A percentile compares a stretch with the other conserved stretches of the same genome.
These are phyloP conservation scores for Tetragnatha versicolor DNA, from an alignment of 1,140 invertebrate genomes.

Conservation along the genomic window DNA sequence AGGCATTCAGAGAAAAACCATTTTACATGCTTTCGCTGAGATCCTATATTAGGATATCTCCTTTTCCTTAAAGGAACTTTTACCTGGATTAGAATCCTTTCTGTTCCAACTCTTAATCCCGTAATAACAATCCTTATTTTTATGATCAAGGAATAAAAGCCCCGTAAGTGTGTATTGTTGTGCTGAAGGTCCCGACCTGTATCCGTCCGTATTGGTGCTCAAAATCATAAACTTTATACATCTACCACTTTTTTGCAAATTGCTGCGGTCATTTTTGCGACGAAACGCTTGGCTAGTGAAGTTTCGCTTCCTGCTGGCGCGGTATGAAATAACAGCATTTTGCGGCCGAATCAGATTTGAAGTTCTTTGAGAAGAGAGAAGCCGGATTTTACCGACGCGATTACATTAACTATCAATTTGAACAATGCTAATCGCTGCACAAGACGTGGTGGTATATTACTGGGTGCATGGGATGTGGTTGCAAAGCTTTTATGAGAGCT, in stretches of 20 bases:
- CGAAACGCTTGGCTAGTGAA: slow-evolving; percentile 10
- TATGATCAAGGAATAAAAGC: neutral
- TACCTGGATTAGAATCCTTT: neutral
- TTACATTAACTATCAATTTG: no score
- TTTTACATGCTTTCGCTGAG: no score
- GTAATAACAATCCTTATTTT: neutral
- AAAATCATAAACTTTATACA: slow-evolving; percentile 7
- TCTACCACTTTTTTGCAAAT: neutral
- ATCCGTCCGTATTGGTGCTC: neutral
- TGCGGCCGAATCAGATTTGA: neutral
- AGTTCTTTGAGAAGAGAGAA: no score
- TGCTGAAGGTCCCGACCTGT: neutral
- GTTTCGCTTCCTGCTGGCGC: slow-evolving; percentile 6
- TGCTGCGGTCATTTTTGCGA: slow-evolving; percentile 3
- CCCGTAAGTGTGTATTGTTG: neutral
- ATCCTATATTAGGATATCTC: neutral
- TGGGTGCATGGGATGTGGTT: no score
- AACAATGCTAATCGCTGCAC: no score
- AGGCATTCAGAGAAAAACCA: no score
- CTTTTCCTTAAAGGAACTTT: neutral
- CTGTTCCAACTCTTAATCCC: neutral
- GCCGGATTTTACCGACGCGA: no score
- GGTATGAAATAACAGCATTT: neutral
- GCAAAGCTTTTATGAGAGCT: no score
- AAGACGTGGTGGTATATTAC: no score